Evolutionary conservation across 2,113 vertebrate genomes (phyloP).

Genomic region (Todiramphus saurophagus): DNA sequence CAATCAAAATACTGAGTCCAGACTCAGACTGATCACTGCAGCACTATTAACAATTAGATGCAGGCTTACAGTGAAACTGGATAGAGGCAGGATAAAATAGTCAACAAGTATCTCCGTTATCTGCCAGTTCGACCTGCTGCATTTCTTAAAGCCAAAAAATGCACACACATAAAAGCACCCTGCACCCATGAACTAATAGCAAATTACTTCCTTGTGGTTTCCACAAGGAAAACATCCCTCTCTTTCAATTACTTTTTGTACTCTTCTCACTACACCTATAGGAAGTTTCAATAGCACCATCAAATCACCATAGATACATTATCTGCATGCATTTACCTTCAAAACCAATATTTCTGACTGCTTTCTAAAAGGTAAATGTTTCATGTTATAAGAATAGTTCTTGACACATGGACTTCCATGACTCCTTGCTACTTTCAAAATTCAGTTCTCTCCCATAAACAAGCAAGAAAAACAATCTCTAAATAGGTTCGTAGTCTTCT

Average conservation of each 20-base stretch:
- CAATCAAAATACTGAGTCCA: background rate
- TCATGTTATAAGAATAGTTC: background rate
- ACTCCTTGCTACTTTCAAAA: constrained; percentile 3
- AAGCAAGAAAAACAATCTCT: constrained; percentile 1
- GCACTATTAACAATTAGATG: background rate
- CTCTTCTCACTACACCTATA: background rate
- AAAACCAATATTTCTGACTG: background rate
- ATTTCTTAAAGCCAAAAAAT: background rate
- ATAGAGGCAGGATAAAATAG: background rate
- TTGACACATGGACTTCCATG: background rate
- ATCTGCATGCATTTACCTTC: background rate
- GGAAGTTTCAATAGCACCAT: background rate
- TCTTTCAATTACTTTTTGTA: background rate
- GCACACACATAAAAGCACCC: background rate
- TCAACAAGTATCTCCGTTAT: background rate
- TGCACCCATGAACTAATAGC: background rate
- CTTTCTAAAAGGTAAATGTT: constrained; percentile 2
- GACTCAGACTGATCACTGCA: background rate
- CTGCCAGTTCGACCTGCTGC: background rate
- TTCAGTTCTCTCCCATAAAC: background rate
- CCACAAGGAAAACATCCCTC: background rate
- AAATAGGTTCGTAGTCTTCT: background rate
- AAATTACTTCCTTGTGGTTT: background rate
- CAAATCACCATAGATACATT: background rate
- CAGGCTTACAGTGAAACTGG: background rate